A percentile compares a stretch with the other conserved stretches of the same genome.
phyloP scores from a whole-genome alignment of 2,888 invertebrate genomes.

The Spilosoma lubricipeda region DNA sequence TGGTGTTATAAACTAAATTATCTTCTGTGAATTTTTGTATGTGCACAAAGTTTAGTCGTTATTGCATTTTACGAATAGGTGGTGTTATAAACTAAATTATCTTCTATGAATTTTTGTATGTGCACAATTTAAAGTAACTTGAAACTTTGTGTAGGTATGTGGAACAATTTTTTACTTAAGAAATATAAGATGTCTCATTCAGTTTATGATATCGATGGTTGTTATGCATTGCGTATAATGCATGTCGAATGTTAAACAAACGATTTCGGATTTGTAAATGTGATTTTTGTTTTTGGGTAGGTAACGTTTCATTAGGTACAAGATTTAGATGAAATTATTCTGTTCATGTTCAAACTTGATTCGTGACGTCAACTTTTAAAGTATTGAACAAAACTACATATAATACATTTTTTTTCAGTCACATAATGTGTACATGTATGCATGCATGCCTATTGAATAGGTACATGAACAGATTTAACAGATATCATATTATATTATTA shows the following conservation, averaged over 20 bases:
- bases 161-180: neutral
- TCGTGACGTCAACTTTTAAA: no score
- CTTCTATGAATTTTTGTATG: neutral
- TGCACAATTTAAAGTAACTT: neutral
- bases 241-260: neutral
- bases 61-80: conserved; percentile 7
- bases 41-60: conserved; percentile 18
- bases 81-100: neutral
- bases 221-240: neutral
- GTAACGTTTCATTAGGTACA: no score
- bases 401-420: no score
- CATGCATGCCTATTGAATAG: no score
- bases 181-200: neutral
- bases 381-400: no score
- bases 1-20: conserved; percentile 3
- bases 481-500: neutral
- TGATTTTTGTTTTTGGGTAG: no score
- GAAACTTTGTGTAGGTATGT: neutral
- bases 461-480: neutral
- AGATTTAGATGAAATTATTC: no score
- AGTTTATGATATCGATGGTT: neutral
- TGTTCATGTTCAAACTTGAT: no score
- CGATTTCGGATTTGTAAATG: neutral
- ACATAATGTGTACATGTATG: no score
- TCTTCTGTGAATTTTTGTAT: neutral